A percentile compares a stretch with the other conserved stretches of the same genome.
phyloP scores from a whole-genome alignment of 2,797 vertebrate species.

The Lophius americanus region DNA sequence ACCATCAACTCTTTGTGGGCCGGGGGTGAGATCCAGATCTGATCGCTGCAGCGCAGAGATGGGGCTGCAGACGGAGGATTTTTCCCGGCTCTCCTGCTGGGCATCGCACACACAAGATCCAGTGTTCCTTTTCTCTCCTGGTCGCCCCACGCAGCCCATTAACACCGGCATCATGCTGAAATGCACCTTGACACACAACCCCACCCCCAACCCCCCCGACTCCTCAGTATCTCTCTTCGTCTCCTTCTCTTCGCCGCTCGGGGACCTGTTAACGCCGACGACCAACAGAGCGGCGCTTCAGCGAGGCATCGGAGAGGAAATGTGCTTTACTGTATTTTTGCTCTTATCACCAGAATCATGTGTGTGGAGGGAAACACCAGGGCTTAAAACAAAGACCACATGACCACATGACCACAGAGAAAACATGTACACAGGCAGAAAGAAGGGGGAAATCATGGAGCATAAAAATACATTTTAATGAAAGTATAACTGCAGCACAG shows the following conservation, averaged over 20 bases:
- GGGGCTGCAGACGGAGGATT: conserved; percentile 42
- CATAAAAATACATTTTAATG: conserved; percentile 27
- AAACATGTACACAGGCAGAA: conserved; percentile 47
- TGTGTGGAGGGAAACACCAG: conserved; percentile 57
- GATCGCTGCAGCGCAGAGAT: conserved; percentile 26
- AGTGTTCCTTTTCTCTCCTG: conserved; percentile 69
- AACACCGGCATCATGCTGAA: conserved; percentile 74
- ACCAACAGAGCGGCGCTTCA: conserved; percentile 70
- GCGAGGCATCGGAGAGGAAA: conserved; percentile 65
- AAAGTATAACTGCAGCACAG: conserved; percentile 45
- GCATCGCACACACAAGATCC: conserved; percentile 68
- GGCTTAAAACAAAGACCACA: conserved; percentile 75
- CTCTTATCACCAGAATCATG: conserved; percentile 36
- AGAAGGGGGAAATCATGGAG: conserved; percentile 17
- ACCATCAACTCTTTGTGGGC: conserved; percentile 70
- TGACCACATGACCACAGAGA: conserved; percentile 64
- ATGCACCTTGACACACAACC: conserved; percentile 55
- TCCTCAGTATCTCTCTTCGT: conserved; percentile 46
- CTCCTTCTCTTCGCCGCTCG: conserved; percentile 46
- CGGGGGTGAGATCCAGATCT: conserved; percentile 38
- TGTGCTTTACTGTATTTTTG: conserved; percentile 59
- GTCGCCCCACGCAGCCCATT: conserved; percentile 65
- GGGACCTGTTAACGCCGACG: conserved; percentile 66
- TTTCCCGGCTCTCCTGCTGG: conserved; percentile 46
- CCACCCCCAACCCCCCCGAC: conserved; percentile 9